phyloP scores from a whole-genome alignment of 2,113 vertebrate species.

The Neopipo cinnamomea region DNA sequence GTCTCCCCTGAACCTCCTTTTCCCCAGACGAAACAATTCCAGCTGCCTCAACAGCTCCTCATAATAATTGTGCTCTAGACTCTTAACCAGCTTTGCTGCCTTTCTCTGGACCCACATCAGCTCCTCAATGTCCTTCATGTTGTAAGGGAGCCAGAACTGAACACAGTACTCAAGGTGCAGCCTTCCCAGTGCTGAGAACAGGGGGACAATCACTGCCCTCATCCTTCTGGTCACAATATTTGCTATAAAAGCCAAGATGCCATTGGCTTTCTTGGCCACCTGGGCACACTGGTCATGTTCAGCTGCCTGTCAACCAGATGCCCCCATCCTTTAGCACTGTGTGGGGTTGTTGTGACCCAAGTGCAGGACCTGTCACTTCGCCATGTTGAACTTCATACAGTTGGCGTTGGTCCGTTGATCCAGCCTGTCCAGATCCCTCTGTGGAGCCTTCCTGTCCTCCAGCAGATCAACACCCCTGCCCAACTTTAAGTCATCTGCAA shows the following conservation, averaged over 20 bases:
- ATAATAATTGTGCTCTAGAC: neutral
- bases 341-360: neutral
- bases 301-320: neutral
- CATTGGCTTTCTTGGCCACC: neutral
- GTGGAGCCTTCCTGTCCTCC: neutral
- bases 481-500: neutral
- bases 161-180: too few relatives aligned
- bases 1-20: neutral
- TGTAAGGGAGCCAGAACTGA: neutral
- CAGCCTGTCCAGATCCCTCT: neutral
- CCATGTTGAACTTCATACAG: neutral
- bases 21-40: neutral
- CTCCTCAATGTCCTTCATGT: neutral
- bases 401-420: accelerated
- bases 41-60: neutral
- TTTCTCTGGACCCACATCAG: neutral
- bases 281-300: neutral
- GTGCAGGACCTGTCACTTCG: neutral
- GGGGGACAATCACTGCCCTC: neutral
- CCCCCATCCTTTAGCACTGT: accelerated
- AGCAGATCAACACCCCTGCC: neutral
- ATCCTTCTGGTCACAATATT: neutral
- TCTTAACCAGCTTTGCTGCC: neutral
- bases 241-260: neutral
- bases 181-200: too few relatives aligned